Conservation (phyloP, 2,797 vertebrate species). For the Ceryle rudis region DNA sequence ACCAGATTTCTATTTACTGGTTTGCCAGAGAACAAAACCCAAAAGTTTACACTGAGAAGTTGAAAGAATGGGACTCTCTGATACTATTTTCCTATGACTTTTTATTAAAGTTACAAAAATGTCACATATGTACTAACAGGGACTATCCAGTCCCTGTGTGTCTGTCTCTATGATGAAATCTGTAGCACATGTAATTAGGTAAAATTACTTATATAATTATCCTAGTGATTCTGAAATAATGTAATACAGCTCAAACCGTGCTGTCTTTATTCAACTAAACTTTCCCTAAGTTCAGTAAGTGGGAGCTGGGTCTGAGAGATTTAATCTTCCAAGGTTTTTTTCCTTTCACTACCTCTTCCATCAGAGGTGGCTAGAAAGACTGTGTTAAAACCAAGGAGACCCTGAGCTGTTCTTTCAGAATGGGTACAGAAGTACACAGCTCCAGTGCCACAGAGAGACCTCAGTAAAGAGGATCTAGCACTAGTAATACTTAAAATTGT, state of each 20-base stretch:
- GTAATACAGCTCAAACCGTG: neutral
- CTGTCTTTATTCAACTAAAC: neutral
- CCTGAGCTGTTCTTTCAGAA: neutral
- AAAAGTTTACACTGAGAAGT: neutral
- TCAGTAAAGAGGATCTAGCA: neutral
- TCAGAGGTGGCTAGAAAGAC: neutral
- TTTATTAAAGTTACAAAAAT: neutral
- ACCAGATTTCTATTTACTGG: conserved; percentile 20
- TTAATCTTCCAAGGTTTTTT: neutral
- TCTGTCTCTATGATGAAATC: neutral
- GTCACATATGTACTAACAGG: neutral
- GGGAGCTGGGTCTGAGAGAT: neutral
- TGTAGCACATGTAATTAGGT: neutral
- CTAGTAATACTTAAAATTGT: neutral
- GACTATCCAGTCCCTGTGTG: neutral
- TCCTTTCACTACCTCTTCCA: neutral
- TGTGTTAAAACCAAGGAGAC: neutral
- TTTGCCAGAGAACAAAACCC: conserved; percentile 15
- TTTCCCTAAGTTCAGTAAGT: neutral
- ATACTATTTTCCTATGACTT: neutral
- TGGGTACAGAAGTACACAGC: neutral
- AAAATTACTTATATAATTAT: neutral
- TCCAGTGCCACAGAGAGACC: neutral
- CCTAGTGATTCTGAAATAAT: neutral
- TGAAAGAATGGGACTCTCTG: neutral